Evolutionary conservation across 2,113 vertebrate genomes (phyloP).

Genomic region (Dicerorhinus sumatrensis): DNA sequence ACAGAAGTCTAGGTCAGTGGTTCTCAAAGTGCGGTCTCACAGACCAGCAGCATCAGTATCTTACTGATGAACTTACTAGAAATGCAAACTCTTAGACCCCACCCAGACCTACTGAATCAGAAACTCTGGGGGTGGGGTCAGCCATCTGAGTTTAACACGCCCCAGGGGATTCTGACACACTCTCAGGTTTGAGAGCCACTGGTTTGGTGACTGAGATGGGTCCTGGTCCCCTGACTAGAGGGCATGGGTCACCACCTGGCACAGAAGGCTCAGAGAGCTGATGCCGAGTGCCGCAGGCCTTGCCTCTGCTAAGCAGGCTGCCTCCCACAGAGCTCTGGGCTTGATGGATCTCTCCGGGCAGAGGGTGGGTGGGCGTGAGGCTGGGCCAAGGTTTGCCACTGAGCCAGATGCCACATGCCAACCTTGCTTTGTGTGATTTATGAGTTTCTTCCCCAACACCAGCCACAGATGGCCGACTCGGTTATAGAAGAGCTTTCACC

Average conservation of each 20-base stretch:
- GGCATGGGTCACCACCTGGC: background rate
- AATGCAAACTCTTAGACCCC: background rate
- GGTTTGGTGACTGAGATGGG: background rate
- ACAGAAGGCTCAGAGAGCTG: background rate
- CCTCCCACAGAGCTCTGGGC: background rate
- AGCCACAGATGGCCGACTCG: slow-evolving; percentile 47
- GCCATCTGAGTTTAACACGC: background rate
- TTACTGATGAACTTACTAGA: background rate
- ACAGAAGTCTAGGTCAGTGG: background rate
- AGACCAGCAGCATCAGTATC: background rate
- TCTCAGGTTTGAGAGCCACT: background rate
- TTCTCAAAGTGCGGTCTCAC: background rate
- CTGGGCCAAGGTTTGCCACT: background rate
- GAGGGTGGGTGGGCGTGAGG: rapidly evolving
- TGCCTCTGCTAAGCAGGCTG: background rate
- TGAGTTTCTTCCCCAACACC: slow-evolving; percentile 58
- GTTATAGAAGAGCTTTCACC: slow-evolving; percentile 19
- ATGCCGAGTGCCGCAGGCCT: rapidly evolving
- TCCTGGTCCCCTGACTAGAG: background rate
- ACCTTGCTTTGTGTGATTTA: slow-evolving; percentile 53
- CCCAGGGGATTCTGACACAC: background rate
- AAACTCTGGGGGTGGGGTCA: background rate
- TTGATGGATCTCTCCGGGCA: background rate
- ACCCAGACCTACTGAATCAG: background rate
- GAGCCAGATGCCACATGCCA: slow-evolving; percentile 58